Conservation (phyloP, 2,113 vertebrate species). For the Leucopsar rothschildi region DNA sequence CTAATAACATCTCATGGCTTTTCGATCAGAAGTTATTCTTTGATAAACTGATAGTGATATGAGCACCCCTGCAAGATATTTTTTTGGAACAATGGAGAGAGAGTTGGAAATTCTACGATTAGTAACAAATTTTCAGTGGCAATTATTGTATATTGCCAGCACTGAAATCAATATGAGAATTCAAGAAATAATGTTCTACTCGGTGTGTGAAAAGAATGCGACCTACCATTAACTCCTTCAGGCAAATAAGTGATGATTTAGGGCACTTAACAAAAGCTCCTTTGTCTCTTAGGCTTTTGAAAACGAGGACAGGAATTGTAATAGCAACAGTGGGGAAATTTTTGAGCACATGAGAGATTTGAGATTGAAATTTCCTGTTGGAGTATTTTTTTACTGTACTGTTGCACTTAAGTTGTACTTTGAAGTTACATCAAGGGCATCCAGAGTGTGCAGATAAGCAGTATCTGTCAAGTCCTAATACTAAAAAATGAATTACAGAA, state of each 20-base stretch:
- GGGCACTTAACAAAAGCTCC: not conserved
- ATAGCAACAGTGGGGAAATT: not conserved
- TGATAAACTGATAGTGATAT: not conserved
- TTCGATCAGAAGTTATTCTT: not conserved
- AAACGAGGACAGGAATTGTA: not conserved
- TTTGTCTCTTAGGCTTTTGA: slow-evolving; percentile 13
- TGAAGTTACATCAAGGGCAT: slow-evolving; percentile 26
- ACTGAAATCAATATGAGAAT: not conserved
- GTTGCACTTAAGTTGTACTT: not conserved
- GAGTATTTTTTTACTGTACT: not conserved
- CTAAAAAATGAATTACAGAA: slow-evolving; percentile 21
- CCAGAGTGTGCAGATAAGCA: not conserved
- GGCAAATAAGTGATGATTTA: slow-evolving; percentile 6
- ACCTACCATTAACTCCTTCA: not conserved
- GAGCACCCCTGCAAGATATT: not conserved
- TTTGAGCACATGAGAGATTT: not conserved
- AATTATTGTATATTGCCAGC: not conserved
- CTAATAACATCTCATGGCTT: not conserved
- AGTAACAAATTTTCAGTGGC: not conserved
- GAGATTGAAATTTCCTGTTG: not conserved
- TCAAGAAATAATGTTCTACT: not conserved
- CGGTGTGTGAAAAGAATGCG: not conserved
- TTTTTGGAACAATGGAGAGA: not conserved
- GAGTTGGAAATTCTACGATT: not conserved
- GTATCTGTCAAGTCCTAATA: not conserved